phyloP scores from a whole-genome alignment of 2,113 vertebrate genomes.

The Corydoras maculifer region DNA sequence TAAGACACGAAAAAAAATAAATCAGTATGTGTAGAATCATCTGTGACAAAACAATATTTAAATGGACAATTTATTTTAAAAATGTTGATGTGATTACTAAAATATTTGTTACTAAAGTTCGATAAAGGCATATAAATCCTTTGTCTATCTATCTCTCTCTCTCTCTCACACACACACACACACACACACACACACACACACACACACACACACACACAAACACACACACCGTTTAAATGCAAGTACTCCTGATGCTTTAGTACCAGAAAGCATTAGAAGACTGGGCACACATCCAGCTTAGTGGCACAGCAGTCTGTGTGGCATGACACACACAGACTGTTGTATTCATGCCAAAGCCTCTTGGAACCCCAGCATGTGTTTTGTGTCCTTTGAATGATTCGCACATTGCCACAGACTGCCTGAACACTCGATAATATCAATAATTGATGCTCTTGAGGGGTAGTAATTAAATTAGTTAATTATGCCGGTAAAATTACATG shows the following conservation, averaged over 20 bases:
- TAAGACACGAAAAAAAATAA: too few relatives aligned
- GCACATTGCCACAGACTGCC: slow-evolving; percentile 88
- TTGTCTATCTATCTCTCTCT: too few relatives aligned
- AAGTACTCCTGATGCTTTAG: slow-evolving; percentile 12
- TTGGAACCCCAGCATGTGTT: slow-evolving; percentile 78
- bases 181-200: too few relatives aligned
- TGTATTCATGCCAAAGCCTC: slow-evolving; percentile 70
- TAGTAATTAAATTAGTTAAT: slow-evolving; percentile 99
- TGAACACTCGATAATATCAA: slow-evolving; percentile 99
- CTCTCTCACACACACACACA: too few relatives aligned
- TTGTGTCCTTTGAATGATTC: slow-evolving; percentile 93
- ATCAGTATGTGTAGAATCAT: too few relatives aligned
- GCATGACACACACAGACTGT: slow-evolving; percentile 35
- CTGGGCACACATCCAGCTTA: slow-evolving; percentile 40
- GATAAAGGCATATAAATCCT: too few relatives aligned
- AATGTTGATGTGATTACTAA: too few relatives aligned
- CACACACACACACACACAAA: too few relatives aligned
- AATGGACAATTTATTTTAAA: too few relatives aligned
- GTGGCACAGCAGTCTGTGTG: slow-evolving; percentile 27
- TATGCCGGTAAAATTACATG: slow-evolving; percentile 99
- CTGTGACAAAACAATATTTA: too few relatives aligned
- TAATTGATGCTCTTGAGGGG: slow-evolving; percentile 99
- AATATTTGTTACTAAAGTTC: too few relatives aligned
- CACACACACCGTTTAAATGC: slow-evolving; percentile 16
- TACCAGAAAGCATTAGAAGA: slow-evolving; percentile 27